A percentile compares a stretch with the other conserved stretches of the same genome.
phyloP scores from a whole-genome alignment of 2,797 vertebrate species.

The Psittacula derbiana region DNA sequence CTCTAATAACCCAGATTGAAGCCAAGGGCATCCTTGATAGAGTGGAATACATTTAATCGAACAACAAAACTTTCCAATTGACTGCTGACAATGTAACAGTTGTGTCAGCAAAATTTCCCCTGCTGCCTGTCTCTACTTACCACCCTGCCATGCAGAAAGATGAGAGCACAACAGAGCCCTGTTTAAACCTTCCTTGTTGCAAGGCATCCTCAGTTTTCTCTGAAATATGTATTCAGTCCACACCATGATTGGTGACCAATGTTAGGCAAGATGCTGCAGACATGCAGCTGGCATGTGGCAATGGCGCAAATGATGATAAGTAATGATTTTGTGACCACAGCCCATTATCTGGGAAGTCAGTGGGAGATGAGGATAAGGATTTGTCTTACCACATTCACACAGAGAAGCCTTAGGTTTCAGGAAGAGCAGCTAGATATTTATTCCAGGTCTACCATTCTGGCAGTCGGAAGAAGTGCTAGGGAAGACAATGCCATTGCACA shows the following conservation, averaged over 20 bases:
- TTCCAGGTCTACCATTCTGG: background rate
- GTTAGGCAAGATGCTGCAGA: background rate
- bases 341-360: background rate
- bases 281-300: accelerated
- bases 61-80: background rate
- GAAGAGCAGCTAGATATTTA: background rate
- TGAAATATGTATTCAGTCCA: background rate
- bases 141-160: background rate
- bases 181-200: background rate
- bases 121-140: background rate
- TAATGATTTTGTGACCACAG: background rate
- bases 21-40: background rate
- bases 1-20: background rate
- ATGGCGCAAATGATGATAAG: background rate
- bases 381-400: background rate
- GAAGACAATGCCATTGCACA: background rate
- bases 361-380: background rate
- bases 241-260: background rate
- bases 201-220: background rate
- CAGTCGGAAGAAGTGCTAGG: accelerated
- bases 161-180: background rate
- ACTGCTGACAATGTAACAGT: background rate
- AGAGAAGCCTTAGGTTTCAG: background rate
- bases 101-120: background rate
- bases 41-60: background rate